Base-by-base conservation (phyloP, 2,797 vertebrate species). In the Enteromius viviparus region DNA sequence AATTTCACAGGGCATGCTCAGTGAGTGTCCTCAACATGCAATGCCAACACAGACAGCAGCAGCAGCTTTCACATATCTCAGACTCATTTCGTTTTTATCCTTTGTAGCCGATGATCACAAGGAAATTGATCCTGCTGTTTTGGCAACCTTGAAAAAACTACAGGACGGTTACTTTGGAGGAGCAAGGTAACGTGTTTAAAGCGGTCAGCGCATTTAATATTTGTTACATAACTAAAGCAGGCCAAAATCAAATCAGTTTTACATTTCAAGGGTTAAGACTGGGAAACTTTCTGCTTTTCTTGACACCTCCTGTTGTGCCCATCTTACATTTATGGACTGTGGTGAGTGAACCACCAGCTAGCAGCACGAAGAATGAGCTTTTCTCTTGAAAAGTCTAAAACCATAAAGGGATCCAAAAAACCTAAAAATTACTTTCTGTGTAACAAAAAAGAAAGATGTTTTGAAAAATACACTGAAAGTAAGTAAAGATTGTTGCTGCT, bases 281-380 rank as follows among this genome's bases (percentile, higher is more conserved):
- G 98, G 98, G 85, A 97, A 96, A 93, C 92, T 99, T 89, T 98
- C 96, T 42, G 96, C 97, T 86, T 97, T 99, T 92, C 90, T 99
- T 92, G 98, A 96, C 88, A 99, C 98, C 0, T 99, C 97, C 12
- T 98, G 97, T 90, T 96, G 95, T 84, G 95, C 98, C 2, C 96
- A 97, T 86, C 97, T 99, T 90, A 98, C 97, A 86, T 99, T 99
- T 94, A 97, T 99, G 96, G 98, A 99, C 76, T 96, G 97, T 93
- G 94, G 95, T 95, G 95, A 95, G 95, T 84, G 21, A 51, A 53
- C 19, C 65, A 64, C 34, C 53, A 60, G 74, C 19, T 55, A 37
- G 21, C 21, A 76, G 74, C 74, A 76, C 1, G 53, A 32, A 19
- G 32, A 19, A 21, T 7, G 7, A 40, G 14, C 34, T 58, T 60